Evolutionary conservation across 1,140 invertebrate genomes (phyloP).

Genomic region (Anadara kagoshimensis): DNA sequence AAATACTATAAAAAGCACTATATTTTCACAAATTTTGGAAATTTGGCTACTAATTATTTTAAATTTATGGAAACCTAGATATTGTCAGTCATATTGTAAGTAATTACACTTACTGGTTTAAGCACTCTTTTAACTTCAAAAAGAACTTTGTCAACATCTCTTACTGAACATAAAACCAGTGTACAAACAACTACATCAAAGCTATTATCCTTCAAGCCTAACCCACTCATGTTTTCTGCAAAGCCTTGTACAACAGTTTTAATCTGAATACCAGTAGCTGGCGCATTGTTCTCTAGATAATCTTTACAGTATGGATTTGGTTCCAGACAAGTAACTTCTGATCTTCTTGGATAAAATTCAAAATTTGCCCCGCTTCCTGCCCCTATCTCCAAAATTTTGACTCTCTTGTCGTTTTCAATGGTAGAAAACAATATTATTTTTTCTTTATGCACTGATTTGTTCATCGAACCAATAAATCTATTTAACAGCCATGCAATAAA

Average conservation of each 20-base stretch:
- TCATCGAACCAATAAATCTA: too few species aligned
- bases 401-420: background rate
- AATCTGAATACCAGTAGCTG: slow-evolving; percentile 5
- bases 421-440: too few species aligned
- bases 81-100: too few species aligned
- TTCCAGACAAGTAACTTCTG: slow-evolving; percentile 47
- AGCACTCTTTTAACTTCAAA: slow-evolving; percentile 67
- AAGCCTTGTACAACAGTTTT: slow-evolving; percentile 47
- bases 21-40: too few species aligned
- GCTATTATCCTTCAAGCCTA: slow-evolving; percentile 51
- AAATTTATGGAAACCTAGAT: too few species aligned
- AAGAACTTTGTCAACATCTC: slow-evolving; percentile 49
- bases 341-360: slow-evolving; percentile 52
- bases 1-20: too few species aligned
- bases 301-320: slow-evolving; percentile 45
- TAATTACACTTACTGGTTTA: slow-evolving; percentile 55
- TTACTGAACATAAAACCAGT: slow-evolving; percentile 65
- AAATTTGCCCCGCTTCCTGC: slow-evolving; percentile 61
- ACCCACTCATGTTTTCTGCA: slow-evolving; percentile 66
- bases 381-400: slow-evolving; percentile 62
- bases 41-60: too few species aligned
- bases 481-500: too few species aligned
- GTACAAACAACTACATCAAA: slow-evolving; percentile 70
- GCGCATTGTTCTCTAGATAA: slow-evolving; percentile 37
- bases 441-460: too few species aligned